Base-by-base conservation (phyloP, 1,140 invertebrate species). In the Heliconius nattereri region DNA sequence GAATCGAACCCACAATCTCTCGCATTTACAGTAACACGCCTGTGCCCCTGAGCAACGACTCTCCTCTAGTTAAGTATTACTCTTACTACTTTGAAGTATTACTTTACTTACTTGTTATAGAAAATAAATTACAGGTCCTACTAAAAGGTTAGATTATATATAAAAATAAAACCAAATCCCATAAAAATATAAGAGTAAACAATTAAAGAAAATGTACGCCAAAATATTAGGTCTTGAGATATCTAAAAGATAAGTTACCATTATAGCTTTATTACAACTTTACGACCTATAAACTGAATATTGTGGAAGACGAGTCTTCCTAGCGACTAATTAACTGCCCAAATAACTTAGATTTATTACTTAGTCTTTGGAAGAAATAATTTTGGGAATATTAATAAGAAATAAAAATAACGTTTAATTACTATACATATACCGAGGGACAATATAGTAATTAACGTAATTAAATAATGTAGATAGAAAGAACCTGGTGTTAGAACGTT, bases 111-210 rank as follows among this genome's bases (percentile, higher is more conserved):
- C 29, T 29, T 29, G 19, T 16, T 5, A 52, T 52, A 19, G 49
- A 52, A 52, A 52, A 52, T 52, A 20, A 52, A 19, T 52, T 20
- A 52, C 49, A 20, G 49, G 0, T 1, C 19, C 49, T 0, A 1
- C 16, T 52, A 52, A 52, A 52, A 20, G 49, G 7, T 20, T 19
- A 52, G 6, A 0, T 19, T 20, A 52, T 52, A 52, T 52, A 52
- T 7, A 52, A 52, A 60, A 60, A 60, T 23, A 26, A 23, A 9
- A 13, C 54, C n/a, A 26, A 23, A 3, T 26, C 19, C 20, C 20
- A 60, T 60, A 60, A 60, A 60, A 60, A 23, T n/a, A 60, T 60
- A 60, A 60, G n/a, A 60, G 54, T n/a, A 60, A 60, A 60, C 54
- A 60, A 1, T 60, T 23, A 60, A 11, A 60, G 6, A 26, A 23